phyloP scores from a whole-genome alignment of 2,888 invertebrate species.

The Chironomus tentans region DNA sequence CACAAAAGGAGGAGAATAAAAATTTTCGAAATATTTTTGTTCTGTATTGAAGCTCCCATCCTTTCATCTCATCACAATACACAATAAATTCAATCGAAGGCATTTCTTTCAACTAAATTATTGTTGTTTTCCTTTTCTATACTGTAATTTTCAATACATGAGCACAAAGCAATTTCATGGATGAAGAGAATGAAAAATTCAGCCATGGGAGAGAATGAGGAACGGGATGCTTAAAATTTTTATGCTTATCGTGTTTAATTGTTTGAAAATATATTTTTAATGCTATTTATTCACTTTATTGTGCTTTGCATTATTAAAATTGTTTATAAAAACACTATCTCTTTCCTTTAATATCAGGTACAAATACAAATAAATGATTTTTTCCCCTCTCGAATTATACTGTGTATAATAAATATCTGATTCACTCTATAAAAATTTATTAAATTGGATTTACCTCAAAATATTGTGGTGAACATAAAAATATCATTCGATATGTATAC shows the following conservation, averaged over 20 bases:
- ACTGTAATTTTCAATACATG: not conserved
- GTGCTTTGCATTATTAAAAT: not conserved
- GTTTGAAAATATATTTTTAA: conserved; percentile 8
- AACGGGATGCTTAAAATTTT: conserved; percentile 1
- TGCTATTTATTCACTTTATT: not conserved
- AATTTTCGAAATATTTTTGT: not conserved
- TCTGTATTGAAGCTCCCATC: not conserved
- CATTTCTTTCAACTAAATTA: not conserved
- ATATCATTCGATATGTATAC: not conserved
- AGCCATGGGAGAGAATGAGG: not conserved
- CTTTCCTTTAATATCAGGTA: not conserved
- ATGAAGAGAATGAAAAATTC: conserved; percentile 11
- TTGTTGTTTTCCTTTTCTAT: too few relatives aligned
- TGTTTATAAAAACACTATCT: not conserved
- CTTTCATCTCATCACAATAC: not conserved
- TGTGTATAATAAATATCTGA: not conserved
- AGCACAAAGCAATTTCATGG: conserved; percentile 6
- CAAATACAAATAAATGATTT: not conserved
- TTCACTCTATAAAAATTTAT: not conserved
- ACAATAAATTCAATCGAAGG: not conserved
- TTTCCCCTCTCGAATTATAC: not conserved
- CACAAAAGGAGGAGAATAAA: not conserved
- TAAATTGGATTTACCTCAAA: not conserved
- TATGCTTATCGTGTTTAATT: conserved; percentile 19
- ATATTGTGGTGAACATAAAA: not conserved